Evolutionary conservation across 2,797 vertebrate genomes (phyloP).

Genomic region (Esox lucius): DNA sequence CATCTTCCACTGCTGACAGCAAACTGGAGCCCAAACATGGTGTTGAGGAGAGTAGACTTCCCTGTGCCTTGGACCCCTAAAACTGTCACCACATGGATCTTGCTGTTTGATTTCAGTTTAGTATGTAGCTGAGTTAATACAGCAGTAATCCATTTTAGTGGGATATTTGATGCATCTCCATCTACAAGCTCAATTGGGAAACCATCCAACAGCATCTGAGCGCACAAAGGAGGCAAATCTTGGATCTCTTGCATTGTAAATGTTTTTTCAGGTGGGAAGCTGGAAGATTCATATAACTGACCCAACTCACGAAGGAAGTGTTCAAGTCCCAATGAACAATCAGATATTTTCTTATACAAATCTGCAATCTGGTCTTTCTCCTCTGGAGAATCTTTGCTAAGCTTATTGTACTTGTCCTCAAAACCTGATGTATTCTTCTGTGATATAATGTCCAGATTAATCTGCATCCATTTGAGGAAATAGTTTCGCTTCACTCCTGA

Average conservation of each 20-base stretch:
- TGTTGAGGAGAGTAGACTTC: constrained; percentile 69
- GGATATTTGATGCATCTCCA: constrained; percentile 62
- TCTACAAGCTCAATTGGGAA: constrained; percentile 66
- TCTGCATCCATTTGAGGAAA: constrained; percentile 73
- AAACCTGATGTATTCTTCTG: constrained; percentile 39
- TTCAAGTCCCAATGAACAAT: too few species aligned
- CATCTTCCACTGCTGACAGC: too few species aligned
- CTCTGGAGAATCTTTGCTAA: neutral
- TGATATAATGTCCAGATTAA: constrained; percentile 52
- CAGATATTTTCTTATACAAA: too few species aligned
- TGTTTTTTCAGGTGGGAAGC: too few species aligned
- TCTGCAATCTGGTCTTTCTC: constrained; percentile 22
- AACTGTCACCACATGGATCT: constrained; percentile 32
- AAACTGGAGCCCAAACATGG: too few species aligned
- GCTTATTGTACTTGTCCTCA: constrained; percentile 43
- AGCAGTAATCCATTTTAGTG: constrained; percentile 63
- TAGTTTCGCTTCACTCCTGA: constrained; percentile 46
- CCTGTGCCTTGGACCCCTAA: constrained; percentile 33
- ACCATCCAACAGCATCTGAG: constrained; percentile 60
- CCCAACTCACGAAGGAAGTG: too few species aligned
- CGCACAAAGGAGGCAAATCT: constrained; percentile 56
- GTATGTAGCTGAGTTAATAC: constrained; percentile 64
- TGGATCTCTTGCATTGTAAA: constrained; percentile 37
- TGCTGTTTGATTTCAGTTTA: constrained; percentile 54
- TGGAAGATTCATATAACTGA: too few species aligned